Evolutionary conservation across 2,888 invertebrate species (phyloP), one percentile per base, ranked within the genome.

Genomic region (Ceramica pisi): DNA sequence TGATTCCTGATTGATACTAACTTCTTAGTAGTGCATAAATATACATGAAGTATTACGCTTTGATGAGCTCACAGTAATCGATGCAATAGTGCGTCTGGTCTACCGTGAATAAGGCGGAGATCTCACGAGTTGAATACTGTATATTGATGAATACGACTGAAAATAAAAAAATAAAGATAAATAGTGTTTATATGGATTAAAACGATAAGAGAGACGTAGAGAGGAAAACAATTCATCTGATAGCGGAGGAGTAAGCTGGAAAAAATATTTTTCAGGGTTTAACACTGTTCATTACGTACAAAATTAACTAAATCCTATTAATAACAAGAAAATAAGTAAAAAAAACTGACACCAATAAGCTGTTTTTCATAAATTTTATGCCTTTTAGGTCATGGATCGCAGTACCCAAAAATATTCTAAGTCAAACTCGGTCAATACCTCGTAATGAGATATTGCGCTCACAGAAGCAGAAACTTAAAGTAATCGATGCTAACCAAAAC

Each of bases 21-120:
- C 68, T 74, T 73, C 75, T 61, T 9, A 72, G 84, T 79, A 83
- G 35, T 38, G 48, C 69, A 72, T 81, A 66, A 71, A 83, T 78
- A 81, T 41, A 14, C 55, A 79, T 81, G 63, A 72, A 64, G 61
- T 71, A 78, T 72, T 72, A 61, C 66, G 61, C 72, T 62, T 79
- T 81, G 59, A 76, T 79, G 71, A 76, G 59, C 67, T 55, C 51
- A 48, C n/a, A 26, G 48, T 51, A 51, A 78, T 73, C 77, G 60
- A 77, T 44, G 69, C 77, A 64, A 67, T 67, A 63, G 50, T 46
- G 10, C 35, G 35, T 31, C 51, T 61, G 65, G 59, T 66, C 14
- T n/a, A 41, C 46, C 31, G 44, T 75, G 14, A 63, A 38, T 79
- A 64, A 67, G 57, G 68, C 4, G 16, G 16, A 55, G 53, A 38